phyloP scores from a whole-genome alignment of 30 jellyfish, hydroid and myxozoan species.

The Aurelia sp. region DNA sequence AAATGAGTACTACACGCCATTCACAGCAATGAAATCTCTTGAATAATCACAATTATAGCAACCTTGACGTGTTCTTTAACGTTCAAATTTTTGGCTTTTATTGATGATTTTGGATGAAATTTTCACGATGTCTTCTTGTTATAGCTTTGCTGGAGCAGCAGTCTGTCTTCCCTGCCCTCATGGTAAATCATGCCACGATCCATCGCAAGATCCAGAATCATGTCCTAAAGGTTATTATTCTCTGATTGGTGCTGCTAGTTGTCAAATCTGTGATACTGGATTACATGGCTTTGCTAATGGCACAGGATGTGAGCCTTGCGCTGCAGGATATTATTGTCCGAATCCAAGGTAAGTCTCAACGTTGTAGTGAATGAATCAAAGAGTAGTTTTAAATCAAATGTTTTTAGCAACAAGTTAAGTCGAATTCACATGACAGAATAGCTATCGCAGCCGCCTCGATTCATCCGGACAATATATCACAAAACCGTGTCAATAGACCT shows the following conservation, averaged over 20 bases:
- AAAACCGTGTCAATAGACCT: too few species aligned
- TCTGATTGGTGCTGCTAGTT: slow-evolving; percentile 67
- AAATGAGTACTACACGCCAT: too few species aligned
- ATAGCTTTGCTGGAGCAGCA: slow-evolving; percentile 78
- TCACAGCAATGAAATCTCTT: too few species aligned
- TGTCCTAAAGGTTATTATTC: slow-evolving; percentile 93
- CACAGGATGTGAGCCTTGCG: slow-evolving; percentile 96
- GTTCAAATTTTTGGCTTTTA: too few species aligned
- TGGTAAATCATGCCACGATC: slow-evolving; percentile 88
- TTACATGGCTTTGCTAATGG: slow-evolving; percentile 71
- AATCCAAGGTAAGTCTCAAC: slow-evolving; percentile 82
- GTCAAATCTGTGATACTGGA: slow-evolving; percentile 76
- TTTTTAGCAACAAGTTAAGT: neutral
- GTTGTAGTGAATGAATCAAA: neutral
- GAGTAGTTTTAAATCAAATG: neutral
- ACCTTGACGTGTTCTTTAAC: too few species aligned
- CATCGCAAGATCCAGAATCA: slow-evolving; percentile 73
- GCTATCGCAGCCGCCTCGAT: too few species aligned
- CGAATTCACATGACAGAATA: too few species aligned
- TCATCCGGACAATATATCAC: too few species aligned
- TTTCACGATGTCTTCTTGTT: neutral
- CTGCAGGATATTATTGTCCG: slow-evolving; percentile 94
- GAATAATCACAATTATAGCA: too few species aligned
- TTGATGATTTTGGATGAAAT: too few species aligned
- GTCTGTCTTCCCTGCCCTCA: slow-evolving; percentile 89